Base-by-base conservation (phyloP, 2,113 vertebrate species). In the Fukomys damarensis region DNA sequence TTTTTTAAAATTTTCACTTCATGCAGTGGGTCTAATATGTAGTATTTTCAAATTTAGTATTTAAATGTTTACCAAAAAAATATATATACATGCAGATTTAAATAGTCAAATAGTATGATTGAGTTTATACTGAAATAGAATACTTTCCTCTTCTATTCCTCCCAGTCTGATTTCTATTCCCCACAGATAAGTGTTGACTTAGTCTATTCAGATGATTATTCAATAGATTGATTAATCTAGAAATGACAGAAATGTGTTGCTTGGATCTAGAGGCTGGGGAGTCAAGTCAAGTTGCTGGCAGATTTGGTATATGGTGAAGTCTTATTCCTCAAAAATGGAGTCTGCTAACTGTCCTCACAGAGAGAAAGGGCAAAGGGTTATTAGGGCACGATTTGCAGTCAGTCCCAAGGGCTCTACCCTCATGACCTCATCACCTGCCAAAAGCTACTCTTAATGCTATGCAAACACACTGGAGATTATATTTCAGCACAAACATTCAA, bases 41-140 rank as follows among this genome's bases (percentile, higher is more conserved):
- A 74, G 52, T 72, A 58, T 93, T 84, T 88, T 59, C 11, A 68
- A 89, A 22, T 68, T 46, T 83, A 84, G 56, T 92, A 32, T 96
- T 89, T 70, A 54, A 41, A 70, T 61, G 61, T 92, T 86, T 87
- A 54, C 66, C 12, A 74, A 89, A 92, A 46, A 79, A 72, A 79
- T 72, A 58, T 12, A 58, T 17, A 49, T 17, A 5, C 30, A 59
- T 65, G 4, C 4, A 80, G 35, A 91, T 83, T 91, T 83, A 91
- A 88, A 65, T 79, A 26, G 20, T 72, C 68, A 95, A 88, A 58
- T 80, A 32, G 16, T 65, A 14, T 79, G 83, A 80, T 32, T 77
- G 82, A 63, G 26, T 19, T 86, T 63, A 20, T 43, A 59, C 20
- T 85, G 76, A 43, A 52, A 86, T 43, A 49, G 22, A 74, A 22